Evolutionary conservation across 2,797 vertebrate species (phyloP), one percentile per base, ranked within the genome.

Genomic region (Halcyon smyrnensis): DNA sequence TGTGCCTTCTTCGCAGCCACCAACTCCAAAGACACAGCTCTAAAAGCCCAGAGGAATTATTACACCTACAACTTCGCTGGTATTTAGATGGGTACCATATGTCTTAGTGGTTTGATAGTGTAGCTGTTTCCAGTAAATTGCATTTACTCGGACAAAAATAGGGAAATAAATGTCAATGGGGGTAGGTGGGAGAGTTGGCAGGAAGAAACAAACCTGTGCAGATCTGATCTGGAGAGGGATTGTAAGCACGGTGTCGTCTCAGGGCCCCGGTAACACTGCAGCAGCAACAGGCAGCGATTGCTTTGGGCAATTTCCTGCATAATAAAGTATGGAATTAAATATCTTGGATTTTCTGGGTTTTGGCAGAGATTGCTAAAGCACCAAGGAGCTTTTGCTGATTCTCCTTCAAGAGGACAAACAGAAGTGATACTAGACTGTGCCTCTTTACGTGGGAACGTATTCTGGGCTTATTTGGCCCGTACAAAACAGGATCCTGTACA

Each of bases 141-240:
- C 79, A 59, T 93, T 90, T 94, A 87, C 93, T 94, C 89, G 74
- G 90, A 27, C 45, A 50, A 77, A 96, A 93, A 77, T 63, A 82
- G 59, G 67, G 48, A 95, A 97, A 90, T 94, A 94, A 90, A 93
- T 73, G 36, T 73, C 96, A 95, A 37, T 82, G 82, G 84, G 84
- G 48, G 36, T 64, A 89, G 90, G 76, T 59, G 62, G 78, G 87
- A 90, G 84, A 32, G 45, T 37, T 95, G 87, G 93, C 23, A 96
- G 36, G 46, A 57, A 92, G 60, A 83, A 90, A 60, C 6, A 4
- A 70, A 57, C 68, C 71, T 53, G 25, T 10, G 57, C 83, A 12
- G 60, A 93, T 87, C 69, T 57, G 73, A 85, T 59, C 82, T 60
- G 41, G 18, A 69, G 89, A 19, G 2, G 62, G 64, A 75, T 46